Conservation (phyloP, 2,797 vertebrate genomes). For the Scolopax bukidnonensis region DNA sequence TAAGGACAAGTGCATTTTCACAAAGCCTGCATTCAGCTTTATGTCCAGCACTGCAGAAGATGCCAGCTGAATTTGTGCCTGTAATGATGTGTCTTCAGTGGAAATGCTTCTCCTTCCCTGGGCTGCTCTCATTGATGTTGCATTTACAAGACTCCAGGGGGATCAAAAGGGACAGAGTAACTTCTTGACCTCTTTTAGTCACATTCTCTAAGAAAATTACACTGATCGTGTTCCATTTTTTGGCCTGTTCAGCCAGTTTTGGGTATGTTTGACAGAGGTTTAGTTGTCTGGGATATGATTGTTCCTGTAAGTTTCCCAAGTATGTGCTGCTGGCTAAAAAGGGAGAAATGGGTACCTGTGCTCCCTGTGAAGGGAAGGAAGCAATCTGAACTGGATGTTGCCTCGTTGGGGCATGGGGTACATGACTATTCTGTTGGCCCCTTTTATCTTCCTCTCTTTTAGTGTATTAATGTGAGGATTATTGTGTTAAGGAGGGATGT, state of each 20-base stretch:
- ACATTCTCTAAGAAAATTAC: not conserved
- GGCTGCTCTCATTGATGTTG: not conserved
- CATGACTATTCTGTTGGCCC: not conserved
- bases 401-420: not conserved
- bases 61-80: constrained; percentile 40
- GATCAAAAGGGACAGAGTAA: not conserved
- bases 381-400: not conserved
- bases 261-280: not conserved
- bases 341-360: not conserved
- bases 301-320: not conserved
- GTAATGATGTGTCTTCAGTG: not conserved
- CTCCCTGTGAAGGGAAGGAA: not conserved
- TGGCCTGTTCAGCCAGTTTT: not conserved
- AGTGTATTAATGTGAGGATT: not conserved
- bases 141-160: not conserved
- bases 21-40: constrained; percentile 42
- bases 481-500: not conserved
- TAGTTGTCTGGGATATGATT: not conserved
- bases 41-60: not conserved
- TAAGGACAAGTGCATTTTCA: not conserved
- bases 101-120: not conserved
- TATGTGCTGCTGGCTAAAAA: not conserved
- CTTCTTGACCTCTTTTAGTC: not conserved
- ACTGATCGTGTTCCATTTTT: not conserved
- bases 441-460: not conserved